Base-by-base conservation (phyloP, 2,113 vertebrate genomes). In the Zosterops hypoxanthus region DNA sequence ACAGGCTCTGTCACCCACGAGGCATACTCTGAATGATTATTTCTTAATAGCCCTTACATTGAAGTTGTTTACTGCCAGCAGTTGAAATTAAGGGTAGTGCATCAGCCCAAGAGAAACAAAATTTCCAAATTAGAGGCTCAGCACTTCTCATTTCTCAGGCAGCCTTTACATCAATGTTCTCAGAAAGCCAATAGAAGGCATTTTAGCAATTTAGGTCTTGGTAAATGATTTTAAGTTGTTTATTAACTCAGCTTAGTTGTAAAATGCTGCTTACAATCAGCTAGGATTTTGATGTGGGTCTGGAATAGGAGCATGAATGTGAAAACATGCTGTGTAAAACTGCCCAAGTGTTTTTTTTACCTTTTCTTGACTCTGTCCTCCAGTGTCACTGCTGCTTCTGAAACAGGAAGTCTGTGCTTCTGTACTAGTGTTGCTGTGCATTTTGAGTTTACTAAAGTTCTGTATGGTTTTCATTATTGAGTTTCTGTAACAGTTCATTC, bases 11-110 rank as follows among this genome's bases (percentile, higher is more conserved):
- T 96, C 91, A 96, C 72, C 55, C 69, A 75, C 29, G 84, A 90
- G 91, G 68, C 52, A 95, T 75, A 61, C 70, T 89, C 82, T 83
- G 96, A 96, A 85, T 95, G 65, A 95, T 79, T 95, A 65, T 60
- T 91, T 88, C 85, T 94, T 96, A 97, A 97, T 68, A 94, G 50
- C 64, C 49, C 33, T 95, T 70, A 60, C 23, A 49, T 2, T 79
- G 73, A 76, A 90, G 25, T 90, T 97, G 85, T 97, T 98, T 97
- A 90, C 64, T 96, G 88, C 57, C 79, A 91, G 42, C 34, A 83
- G 65, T 14, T 95, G 86, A 94, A 98, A 97, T 97, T 88, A 96
- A 96, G 44, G 42, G 25, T 86, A 92, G 84, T 69, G 73, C 21
- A 42, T 92, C 83, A 94, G 72, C 61, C 68, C 76, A 85, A 76